Conservation (phyloP, 1,140 invertebrate genomes). For the Drosophila nasuta region DNA sequence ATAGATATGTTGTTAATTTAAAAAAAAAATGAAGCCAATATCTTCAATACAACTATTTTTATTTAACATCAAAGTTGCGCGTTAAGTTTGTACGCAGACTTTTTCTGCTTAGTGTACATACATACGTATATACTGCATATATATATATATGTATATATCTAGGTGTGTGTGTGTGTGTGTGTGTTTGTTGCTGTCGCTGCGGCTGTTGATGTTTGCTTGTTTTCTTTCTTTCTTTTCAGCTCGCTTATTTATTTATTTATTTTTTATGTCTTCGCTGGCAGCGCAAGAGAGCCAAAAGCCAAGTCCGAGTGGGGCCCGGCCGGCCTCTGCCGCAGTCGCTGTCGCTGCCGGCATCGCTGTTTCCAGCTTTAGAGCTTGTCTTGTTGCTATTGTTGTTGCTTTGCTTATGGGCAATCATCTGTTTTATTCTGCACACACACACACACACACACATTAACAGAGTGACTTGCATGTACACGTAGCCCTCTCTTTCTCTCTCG, state of each 20-base stretch:
- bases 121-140: background rate
- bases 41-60: too few species aligned
- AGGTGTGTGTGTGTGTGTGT: constrained; percentile 32
- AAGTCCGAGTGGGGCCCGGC: constrained; percentile 60
- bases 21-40: too few species aligned
- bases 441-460: constrained; percentile 17
- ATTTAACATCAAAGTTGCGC: too few species aligned
- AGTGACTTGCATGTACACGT: constrained; percentile 35
- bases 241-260: constrained; percentile 75
- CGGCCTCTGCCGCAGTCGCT: constrained; percentile 37
- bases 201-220: constrained; percentile 67
- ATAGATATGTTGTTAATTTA: too few species aligned
- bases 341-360: constrained; percentile 37
- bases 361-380: constrained; percentile 51
- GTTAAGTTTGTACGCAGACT: too few species aligned
- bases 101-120: too few species aligned
- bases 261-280: constrained; percentile 64
- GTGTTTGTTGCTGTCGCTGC: constrained; percentile 29
- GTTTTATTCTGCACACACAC: constrained; percentile 74
- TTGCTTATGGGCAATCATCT: constrained; percentile 81
- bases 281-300: constrained; percentile 46
- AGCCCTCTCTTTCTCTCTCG: constrained; percentile 26
- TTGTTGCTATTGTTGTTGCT: constrained; percentile 44
- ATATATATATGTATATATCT: constrained; percentile 17
- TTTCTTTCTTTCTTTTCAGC: constrained; percentile 46